Conservation (phyloP, 2,888 invertebrate genomes). For the Epistrophe eligans region DNA sequence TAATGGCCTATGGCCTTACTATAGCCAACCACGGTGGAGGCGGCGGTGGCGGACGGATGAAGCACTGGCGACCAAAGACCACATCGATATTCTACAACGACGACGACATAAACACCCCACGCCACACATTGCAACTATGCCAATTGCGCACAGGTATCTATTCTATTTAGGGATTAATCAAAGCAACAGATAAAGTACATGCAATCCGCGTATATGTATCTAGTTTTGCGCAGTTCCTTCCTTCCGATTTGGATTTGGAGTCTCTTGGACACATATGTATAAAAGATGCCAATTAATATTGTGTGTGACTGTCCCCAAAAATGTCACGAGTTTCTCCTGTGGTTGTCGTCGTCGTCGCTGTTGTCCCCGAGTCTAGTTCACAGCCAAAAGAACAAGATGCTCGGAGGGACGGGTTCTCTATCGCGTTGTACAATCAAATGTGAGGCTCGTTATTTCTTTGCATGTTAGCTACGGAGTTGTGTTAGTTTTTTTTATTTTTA, state of each 20-base stretch:
- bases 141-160: slow-evolving; percentile 56
- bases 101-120: slow-evolving; percentile 45
- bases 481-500: neutral
- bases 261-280: slow-evolving; percentile 30
- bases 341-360: slow-evolving; percentile 13
- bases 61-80: slow-evolving; percentile 13
- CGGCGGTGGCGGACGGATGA: neutral
- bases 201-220: neutral
- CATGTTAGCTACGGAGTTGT: slow-evolving; percentile 50
- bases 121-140: slow-evolving; percentile 36
- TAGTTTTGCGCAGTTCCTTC: slow-evolving; percentile 48
- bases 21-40: neutral
- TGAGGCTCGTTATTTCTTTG: slow-evolving; percentile 69
- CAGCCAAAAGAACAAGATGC: slow-evolving; percentile 15
- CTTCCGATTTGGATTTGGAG: slow-evolving; percentile 55
- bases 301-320: slow-evolving; percentile 69
- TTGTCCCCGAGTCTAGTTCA: neutral
- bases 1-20: slow-evolving; percentile 59
- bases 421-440: slow-evolving; percentile 64
- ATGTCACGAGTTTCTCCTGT: slow-evolving; percentile 66
- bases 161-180: slow-evolving; percentile 75
- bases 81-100: neutral
- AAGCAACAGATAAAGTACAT: slow-evolving; percentile 61
- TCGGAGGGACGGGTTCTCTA: slow-evolving; percentile 30
- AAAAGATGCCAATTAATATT: slow-evolving; percentile 76